A percentile compares a stretch with the other conserved stretches of the same genome.
Evolutionary conservation across 30 jellyfish, hydroid and myxozoan genomes (phyloP).

Genomic region (Aurelia coerulea): DNA sequence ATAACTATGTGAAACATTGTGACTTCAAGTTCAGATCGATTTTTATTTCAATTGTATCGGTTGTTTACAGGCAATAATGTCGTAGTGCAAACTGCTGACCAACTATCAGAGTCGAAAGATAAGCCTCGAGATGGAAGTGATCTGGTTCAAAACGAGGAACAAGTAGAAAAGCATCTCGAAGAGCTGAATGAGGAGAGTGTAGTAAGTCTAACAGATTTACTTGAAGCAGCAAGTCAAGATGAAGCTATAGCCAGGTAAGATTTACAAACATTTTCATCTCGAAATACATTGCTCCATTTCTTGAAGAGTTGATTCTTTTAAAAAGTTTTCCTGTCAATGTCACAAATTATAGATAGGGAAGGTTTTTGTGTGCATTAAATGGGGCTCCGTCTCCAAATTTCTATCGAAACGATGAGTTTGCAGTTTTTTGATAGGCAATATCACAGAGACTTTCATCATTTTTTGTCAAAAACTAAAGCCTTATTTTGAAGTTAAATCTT

Average conservation of each 20-base stretch:
- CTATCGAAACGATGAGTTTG: no score
- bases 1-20: no score
- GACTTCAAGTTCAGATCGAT: no score
- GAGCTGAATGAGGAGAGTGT: constrained; percentile 63
- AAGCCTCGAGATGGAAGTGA: neutral
- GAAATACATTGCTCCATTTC: neutral
- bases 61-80: constrained; percentile 37
- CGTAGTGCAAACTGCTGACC: constrained; percentile 49
- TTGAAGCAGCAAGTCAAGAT: constrained; percentile 61
- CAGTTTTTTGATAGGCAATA: no score
- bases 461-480: no score
- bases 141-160: neutral
- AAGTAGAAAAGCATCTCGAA: constrained; percentile 36
- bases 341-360: neutral
- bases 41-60: no score
- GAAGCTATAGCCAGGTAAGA: constrained; percentile 36
- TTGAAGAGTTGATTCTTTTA: neutral
- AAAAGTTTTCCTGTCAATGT: neutral
- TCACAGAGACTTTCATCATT: no score
- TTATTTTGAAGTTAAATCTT: no score
- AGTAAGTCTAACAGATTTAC: constrained; percentile 52
- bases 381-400: no score
- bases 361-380: neutral
- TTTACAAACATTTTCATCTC: neutral
- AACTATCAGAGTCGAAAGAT: neutral